Evolutionary conservation across 1,140 invertebrate genomes (phyloP).

Genomic region (Zaprionus davidi): DNA sequence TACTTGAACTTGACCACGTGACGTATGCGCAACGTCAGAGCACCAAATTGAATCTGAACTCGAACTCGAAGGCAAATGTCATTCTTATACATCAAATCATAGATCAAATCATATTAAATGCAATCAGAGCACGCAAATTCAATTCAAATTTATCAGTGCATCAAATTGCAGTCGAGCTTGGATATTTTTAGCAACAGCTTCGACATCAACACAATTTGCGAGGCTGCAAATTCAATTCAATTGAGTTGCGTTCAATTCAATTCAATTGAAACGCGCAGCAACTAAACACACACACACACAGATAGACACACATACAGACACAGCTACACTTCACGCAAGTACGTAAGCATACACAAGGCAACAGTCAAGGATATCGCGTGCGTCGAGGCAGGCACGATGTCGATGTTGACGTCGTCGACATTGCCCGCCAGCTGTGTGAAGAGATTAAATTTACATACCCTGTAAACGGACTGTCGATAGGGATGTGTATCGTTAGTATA

Average conservation of each 20-base stretch:
- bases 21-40: constrained; percentile 35
- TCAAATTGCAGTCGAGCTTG: constrained; percentile 21
- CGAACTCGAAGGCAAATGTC: constrained; percentile 8
- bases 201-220: neutral
- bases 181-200: constrained; percentile 20
- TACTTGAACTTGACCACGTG: constrained; percentile 42
- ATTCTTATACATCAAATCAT: neutral
- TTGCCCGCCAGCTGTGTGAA: constrained; percentile 33
- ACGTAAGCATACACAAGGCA: constrained; percentile 57
- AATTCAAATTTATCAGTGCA: constrained; percentile 28
- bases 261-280: constrained; percentile 28
- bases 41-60: constrained; percentile 7
- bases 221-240: constrained; percentile 34
- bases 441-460: constrained; percentile 41
- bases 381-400: constrained; percentile 34
- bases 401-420: constrained; percentile 28
- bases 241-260: constrained; percentile 24
- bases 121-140: constrained; percentile 10
- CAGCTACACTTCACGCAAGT: constrained; percentile 21
- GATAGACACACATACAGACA: neutral
- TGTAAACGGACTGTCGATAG: neutral
- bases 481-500: neutral
- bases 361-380: constrained; percentile 59
- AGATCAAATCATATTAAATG: neutral
- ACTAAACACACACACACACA: constrained; percentile 26